Evolutionary conservation across 2,113 vertebrate genomes (phyloP).

Genomic region (Anoura caudifer): DNA sequence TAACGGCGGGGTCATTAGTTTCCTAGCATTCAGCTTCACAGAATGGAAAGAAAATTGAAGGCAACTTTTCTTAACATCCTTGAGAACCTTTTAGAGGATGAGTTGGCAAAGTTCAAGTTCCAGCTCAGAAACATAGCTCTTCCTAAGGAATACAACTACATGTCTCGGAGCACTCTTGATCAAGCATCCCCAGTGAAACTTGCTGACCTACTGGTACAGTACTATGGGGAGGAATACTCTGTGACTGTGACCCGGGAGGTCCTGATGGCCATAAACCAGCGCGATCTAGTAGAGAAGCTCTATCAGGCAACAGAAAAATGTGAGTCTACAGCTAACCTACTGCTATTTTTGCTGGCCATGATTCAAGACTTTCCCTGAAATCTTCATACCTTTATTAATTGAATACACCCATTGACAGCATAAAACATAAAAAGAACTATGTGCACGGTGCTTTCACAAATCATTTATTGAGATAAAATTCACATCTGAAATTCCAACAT

Average conservation of each 20-base stretch:
- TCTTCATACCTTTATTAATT: background rate
- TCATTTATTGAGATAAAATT: background rate
- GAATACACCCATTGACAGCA: background rate
- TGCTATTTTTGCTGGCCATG: background rate
- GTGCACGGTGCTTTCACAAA: background rate
- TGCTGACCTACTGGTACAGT: background rate
- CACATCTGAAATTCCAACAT: background rate
- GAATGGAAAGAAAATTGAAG: background rate
- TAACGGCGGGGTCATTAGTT: background rate
- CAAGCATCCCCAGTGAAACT: background rate
- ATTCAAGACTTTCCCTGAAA: background rate
- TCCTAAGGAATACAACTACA: background rate
- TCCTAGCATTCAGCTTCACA: background rate
- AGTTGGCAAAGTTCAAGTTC: slow-evolving; percentile 42
- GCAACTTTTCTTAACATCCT: background rate
- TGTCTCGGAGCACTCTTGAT: background rate
- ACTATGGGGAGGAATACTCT: slow-evolving; percentile 13
- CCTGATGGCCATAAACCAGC: background rate
- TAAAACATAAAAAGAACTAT: background rate
- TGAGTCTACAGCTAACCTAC: background rate
- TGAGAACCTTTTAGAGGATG: slow-evolving; percentile 10
- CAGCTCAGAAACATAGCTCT: background rate
- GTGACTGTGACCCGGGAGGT: background rate
- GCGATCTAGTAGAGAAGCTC: background rate
- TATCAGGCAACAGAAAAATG: background rate